Base-by-base conservation (phyloP, 2,113 vertebrate species). In the Antennarius striatus region DNA sequence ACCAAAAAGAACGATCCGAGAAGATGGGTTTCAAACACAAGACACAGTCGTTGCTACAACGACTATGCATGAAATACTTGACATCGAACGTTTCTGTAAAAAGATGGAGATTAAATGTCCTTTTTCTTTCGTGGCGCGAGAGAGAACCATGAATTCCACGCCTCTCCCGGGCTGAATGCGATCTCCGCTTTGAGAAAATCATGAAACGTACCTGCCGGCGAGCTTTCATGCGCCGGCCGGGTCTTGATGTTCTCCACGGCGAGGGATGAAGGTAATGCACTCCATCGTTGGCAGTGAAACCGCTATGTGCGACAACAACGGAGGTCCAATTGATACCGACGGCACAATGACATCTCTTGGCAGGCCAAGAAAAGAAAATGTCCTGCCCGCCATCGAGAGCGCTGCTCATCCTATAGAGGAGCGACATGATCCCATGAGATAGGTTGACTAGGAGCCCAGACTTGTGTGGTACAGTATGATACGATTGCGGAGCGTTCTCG, bases 291-390 rank as follows among this genome's bases (percentile, higher is more conserved):
- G 68, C 76, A 81, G 83, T 79, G 62, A 62, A 22, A 79, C 72
- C 56, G 17, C 22, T 3, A 63, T 50, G 71, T 57, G 70, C 54
- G 65, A 80, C 71, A 87, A 69, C 69, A 54, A 39, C 56, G 66
- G 48, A 32, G 22, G 57, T 73, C 75, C 78, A 73, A 79, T 82
- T 84, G 83, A 79, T 85, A 77, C 74, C 79, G 83, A 88, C 79
- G 52, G 78, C 55, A 77, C 70, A 64, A 56, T 76, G 83, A 80
- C 84, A 84, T 75, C 67, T 74, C 68, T 79, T 89, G 87, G 88
- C 79, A 90, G 77, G 54, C 60, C 65, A 60, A 70, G 84, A 82
- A 89, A 90, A 84, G 80, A 71, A 83, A 77, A 77, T 52, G 55
- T 84, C 82, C 58, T 56, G 63, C 56, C 71, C 22, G 45, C 74